phyloP scores from a whole-genome alignment of 2,888 invertebrate species.

The Seladonia tumulorum region DNA sequence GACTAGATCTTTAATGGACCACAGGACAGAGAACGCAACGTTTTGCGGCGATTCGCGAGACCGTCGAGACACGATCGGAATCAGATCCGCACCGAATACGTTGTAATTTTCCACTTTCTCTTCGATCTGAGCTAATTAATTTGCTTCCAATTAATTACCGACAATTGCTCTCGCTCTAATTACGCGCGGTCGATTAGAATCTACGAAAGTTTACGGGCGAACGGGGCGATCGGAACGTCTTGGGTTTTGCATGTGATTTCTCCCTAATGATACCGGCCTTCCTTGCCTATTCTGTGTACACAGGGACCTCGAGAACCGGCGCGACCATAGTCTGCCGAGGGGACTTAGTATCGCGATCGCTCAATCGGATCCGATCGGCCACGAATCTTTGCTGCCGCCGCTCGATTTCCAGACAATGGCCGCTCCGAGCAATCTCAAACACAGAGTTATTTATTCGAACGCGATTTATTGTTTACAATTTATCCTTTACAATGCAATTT shows the following conservation, averaged over 20 bases:
- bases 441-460: too few relatives aligned
- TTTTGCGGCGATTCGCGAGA: not conserved
- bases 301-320: not conserved
- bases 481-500: not conserved
- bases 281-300: conserved; percentile 3
- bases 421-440: not conserved
- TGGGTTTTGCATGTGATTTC: conserved; percentile 66
- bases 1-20: too few relatives aligned
- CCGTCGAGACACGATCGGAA: not conserved
- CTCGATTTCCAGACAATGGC: not conserved
- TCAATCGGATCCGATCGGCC: conserved; percentile 14
- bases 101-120: conserved; percentile 68
- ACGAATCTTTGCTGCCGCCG: not conserved
- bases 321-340: conserved; percentile 6
- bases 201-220: conserved; percentile 70
- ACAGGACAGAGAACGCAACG: not conserved
- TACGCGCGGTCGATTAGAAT: conserved; percentile 71
- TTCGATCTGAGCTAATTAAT: conserved; percentile 68
- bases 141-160: conserved; percentile 70
- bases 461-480: too few relatives aligned
- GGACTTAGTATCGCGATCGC: not conserved
- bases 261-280: conserved; percentile 56
- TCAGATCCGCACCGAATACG: conserved; percentile 28
- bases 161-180: conserved; percentile 71
- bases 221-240: conserved; percentile 65